Conservation (phyloP, 1,140 invertebrate species). For the Aricia agestis region DNA sequence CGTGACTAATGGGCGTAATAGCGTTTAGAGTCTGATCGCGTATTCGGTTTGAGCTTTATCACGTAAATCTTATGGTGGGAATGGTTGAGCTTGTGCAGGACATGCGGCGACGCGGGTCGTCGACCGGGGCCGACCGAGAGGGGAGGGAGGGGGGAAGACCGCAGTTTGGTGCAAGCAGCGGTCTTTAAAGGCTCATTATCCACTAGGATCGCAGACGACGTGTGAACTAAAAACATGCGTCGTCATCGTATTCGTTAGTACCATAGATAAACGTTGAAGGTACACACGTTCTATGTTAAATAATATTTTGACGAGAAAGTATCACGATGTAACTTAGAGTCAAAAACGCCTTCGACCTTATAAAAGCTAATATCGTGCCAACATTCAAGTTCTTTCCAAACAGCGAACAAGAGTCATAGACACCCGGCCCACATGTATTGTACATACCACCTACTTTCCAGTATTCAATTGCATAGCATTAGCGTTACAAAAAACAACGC, state of each 20-base stretch:
- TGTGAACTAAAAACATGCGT: not conserved
- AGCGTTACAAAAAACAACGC: not conserved
- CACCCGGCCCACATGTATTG: not conserved
- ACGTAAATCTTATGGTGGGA: constrained; percentile 55
- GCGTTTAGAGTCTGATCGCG: constrained; percentile 16
- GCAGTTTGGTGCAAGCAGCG: not conserved
- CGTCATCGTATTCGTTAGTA: not conserved
- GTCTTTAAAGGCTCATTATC: constrained; percentile 12
- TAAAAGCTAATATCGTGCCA: not conserved
- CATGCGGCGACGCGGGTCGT: constrained; percentile 58
- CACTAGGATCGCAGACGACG: not conserved
- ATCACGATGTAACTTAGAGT: not conserved
- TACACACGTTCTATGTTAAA: too few species aligned
- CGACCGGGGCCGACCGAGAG: constrained; percentile 43
- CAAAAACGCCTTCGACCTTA: not conserved
- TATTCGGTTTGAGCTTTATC: constrained; percentile 37
- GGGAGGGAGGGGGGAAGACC: constrained; percentile 2
- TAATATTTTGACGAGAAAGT: not conserved
- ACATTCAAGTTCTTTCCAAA: not conserved
- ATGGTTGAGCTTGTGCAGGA: constrained; percentile 52
- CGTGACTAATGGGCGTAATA: not conserved
- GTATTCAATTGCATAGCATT: not conserved
- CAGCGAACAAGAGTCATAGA: not conserved
- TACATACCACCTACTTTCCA: not conserved
- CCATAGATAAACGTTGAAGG: too few species aligned